Evolutionary conservation across 53 echinoderm and acorn worm genomes (phyloP), one percentile per base, ranked within the genome.

Genomic region (Stichopus horrens): DNA sequence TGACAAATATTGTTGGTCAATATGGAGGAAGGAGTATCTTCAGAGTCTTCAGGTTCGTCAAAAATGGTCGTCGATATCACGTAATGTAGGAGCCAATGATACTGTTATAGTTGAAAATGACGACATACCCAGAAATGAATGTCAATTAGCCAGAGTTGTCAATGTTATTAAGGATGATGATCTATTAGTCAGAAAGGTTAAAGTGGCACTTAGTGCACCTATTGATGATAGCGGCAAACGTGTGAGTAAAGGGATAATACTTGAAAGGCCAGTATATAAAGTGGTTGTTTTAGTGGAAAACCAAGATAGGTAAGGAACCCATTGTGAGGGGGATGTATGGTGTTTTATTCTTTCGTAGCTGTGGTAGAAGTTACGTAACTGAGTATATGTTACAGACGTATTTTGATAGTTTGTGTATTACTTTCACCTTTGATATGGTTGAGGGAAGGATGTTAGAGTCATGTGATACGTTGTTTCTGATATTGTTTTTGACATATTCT

Each of bases 11-110:
- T 5, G 85, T 90, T 66, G 90, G 90, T 52, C 21, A 4, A 53
- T 75, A 21, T 83, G 84, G 86, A 90, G 51, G 57, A 74, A 21
- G 16, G 84, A 90, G 75, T 90, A 90, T 59, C 21, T 86, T 7
- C 58, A 84, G 14, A 54, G 20, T 53, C 59, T 90, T n/a, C 90
- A 86, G 13, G 18, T 8, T 11, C 56, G 90, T 76, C 84, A 84
- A 21, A 90, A 90, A 21, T 86, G 90, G 86, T 51, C 0, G 14
- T 6, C 7, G 18, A 21, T 57, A 3, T 21, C 63, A 86, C 20
- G 83, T 20, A 75, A 90, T 82, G 18, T 89, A 10, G 51, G 65
- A 83, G 53, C n/a, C n/a, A 53, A 76, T 60, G 89, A 89, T 57
- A 51, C 82, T 21, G 90, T 75, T 6, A 18, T 63, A 16, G 8